Evolutionary conservation across 2,797 vertebrate species (phyloP), one percentile per base, ranked within the genome.

Genomic region (Botia almorhae): DNA sequence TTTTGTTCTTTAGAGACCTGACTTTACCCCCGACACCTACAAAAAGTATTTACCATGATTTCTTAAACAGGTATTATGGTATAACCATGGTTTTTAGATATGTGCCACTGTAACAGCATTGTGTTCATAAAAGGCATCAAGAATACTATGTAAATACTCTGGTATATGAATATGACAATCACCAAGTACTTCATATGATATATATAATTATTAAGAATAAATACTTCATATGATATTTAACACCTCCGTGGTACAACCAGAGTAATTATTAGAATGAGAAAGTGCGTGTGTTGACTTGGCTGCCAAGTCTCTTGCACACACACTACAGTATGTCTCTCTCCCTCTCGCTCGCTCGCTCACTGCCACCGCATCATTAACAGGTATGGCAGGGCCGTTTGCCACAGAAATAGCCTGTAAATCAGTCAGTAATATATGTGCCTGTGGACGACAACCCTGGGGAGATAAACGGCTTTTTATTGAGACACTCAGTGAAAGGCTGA

Each of bases 271-370:
- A 29, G 14, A 29, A 91, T 86, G 89, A 85, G 84, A 91, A 91
- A 89, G 90, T 90, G 89, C n/a, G n/a, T n/a, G n/a, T n/a, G n/a
- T n/a, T n/a, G n/a, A n/a, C n/a, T 72, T 21, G 7, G 33, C 68
- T 63, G 51, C 46, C 81, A 80, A 80, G 67, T 83, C 48, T 78
- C 78, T 56, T 74, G 19, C 74, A 50, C 72, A 50, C 74, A 46
- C 48, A 19, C 76, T 43, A 43, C 7, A 43, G 39, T 43, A 43
- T 43, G 39, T 43, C 39, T 43, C 39, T 43, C 39, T 43, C 39
- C 8, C 39, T 8, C 39, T 43, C 39, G 0, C 91, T 91, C 89
- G 87, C 88, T 90, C 89, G 90, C 90, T 90, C 70, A 29, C 48
- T 79, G 56, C 23, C 64, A 51, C 71, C 78, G 69, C 77, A 83